Evolutionary conservation across 1,140 invertebrate species (phyloP), one percentile per base, ranked within the genome.

Genomic region (Zaprionus gabonicus): DNA sequence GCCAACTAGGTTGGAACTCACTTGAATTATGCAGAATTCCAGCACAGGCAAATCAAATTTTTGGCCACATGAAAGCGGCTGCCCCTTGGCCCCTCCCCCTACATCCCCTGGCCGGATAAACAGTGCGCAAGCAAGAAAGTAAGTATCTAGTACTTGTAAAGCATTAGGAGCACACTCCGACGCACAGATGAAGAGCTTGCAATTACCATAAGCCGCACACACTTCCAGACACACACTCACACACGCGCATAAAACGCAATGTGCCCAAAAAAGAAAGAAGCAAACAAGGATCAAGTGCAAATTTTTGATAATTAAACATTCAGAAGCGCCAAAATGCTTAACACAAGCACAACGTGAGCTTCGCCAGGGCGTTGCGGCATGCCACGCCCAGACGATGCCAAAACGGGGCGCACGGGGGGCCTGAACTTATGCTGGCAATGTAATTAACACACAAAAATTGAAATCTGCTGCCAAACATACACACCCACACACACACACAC

Each of bases 401-500:
- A 70, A 12, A 20, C 9, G 51, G n/a, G 13, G 49, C 20, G 62
- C 17, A 23, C 15, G 20, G 31, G 13, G 13, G 9, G 34, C 51
- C 79, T 71, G 76, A 85, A 82, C 80, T 80, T 86, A 77, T 85
- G 76, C 82, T 74, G 73, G 79, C 80, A 87, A 87, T 87, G 83
- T 87, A 87, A 87, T 87, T 87, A 87, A 87, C 83, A 87, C 83
- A 86, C 82, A 86, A 86, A 86, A 86, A 86, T 86, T 86, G 82
- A 85, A 86, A 86, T 86, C 83, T 86, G 82, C 78, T 82, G 76
- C 76, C 82, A 74, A 65, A 77, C 58, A 82, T 65, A 65, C 38
- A 71, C 62, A 66, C 20, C 20, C 20, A 1, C 20, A 20, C 20
- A 20, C 20, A 0, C 20, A 20, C 20, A 20, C 20, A 20, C 20